Conservation (phyloP, 1,140 invertebrate genomes). For the Chironomus tepperi region DNA sequence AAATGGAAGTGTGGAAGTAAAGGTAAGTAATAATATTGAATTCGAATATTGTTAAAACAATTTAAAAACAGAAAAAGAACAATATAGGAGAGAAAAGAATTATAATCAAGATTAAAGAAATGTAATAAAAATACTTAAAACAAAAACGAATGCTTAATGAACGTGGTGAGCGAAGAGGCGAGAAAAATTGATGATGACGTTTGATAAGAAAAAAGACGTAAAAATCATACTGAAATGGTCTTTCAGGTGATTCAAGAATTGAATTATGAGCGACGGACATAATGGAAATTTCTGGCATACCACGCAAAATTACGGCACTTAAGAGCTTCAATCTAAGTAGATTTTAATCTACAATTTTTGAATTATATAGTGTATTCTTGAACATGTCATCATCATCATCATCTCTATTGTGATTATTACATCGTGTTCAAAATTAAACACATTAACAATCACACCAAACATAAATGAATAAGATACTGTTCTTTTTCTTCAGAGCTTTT, state of each 20-base stretch:
- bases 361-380: constrained; percentile 10
- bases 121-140: constrained; percentile 15
- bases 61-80: constrained; percentile 10
- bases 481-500: too few relatives aligned
- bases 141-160: constrained; percentile 13
- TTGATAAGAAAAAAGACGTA: background rate
- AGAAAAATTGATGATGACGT: constrained; percentile 13
- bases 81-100: constrained; percentile 7
- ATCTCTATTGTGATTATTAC: background rate
- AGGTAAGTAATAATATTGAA: background rate
- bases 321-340: background rate
- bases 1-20: background rate
- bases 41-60: constrained; percentile 9
- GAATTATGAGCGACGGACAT: constrained; percentile 11
- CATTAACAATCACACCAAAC: background rate
- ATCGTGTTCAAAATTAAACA: background rate
- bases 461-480: too few relatives aligned
- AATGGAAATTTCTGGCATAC: constrained; percentile 2
- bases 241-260: background rate
- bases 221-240: constrained; percentile 7
- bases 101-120: constrained; percentile 14
- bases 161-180: constrained; percentile 10
- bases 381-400: constrained; percentile 17
- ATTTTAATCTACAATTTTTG: background rate
- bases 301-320: constrained; percentile 6